Evolutionary conservation across 2,113 vertebrate species (phyloP).

Genomic region (Cettia cetti): DNA sequence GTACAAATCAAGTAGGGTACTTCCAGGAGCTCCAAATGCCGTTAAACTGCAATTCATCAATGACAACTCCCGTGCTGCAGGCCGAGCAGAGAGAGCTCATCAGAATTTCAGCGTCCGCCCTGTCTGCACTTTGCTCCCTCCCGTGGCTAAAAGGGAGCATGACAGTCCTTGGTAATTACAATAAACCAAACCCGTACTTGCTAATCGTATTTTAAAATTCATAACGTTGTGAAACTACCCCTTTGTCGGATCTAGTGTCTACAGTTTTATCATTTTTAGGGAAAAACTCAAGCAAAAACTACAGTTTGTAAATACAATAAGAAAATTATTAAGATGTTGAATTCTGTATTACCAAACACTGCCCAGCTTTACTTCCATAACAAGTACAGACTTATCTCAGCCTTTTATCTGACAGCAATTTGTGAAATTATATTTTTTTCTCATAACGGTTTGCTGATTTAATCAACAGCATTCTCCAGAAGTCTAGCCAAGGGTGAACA

Average conservation of each 20-base stretch:
- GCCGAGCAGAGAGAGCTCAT: background rate
- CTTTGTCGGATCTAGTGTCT: rapidly evolving
- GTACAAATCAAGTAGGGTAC: background rate
- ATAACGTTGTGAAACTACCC: background rate
- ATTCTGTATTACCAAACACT: background rate
- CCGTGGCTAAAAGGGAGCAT: background rate
- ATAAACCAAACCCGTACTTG: rapidly evolving
- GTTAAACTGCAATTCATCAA: background rate
- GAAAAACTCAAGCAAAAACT: background rate
- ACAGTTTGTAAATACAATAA: background rate
- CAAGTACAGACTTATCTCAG: background rate
- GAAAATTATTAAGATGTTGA: background rate
- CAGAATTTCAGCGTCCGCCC: background rate
- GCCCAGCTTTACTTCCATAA: background rate
- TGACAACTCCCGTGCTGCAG: rapidly evolving
- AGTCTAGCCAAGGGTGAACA: background rate
- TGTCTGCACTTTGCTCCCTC: background rate
- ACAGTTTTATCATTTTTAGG: background rate
- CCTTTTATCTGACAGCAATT: background rate
- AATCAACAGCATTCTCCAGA: background rate
- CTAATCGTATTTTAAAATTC: background rate
- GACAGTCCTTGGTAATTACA: rapidly evolving
- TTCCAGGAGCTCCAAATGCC: background rate
- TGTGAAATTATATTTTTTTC: constrained; percentile 13
- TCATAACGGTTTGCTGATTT: constrained; percentile 12